Evolutionary conservation across 2,888 invertebrate genomes (phyloP).

Genomic region (Drosophila sordidapex): DNA sequence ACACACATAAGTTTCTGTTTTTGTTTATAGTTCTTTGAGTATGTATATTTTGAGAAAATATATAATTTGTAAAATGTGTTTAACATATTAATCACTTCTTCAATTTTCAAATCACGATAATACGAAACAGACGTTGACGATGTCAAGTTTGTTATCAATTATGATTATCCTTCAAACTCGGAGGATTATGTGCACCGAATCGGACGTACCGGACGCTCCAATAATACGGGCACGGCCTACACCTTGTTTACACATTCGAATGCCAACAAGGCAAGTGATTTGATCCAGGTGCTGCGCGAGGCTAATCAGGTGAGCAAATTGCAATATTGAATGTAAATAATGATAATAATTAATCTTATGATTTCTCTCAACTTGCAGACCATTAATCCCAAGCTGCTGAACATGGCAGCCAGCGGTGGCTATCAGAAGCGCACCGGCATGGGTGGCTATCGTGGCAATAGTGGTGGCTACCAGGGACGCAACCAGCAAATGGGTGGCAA

Average conservation of each 20-base stretch:
- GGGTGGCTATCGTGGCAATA: conserved; percentile 70
- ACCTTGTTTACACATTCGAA: conserved; percentile 97
- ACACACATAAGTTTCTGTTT: conserved; percentile 79
- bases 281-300: conserved; percentile 96
- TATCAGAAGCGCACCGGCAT: conserved; percentile 78
- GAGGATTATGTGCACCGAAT: conserved; percentile 98
- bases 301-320: conserved; percentile 91
- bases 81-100: conserved; percentile 71
- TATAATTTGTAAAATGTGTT: conserved; percentile 34
- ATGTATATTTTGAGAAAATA: conserved; percentile 42
- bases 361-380: conserved; percentile 84
- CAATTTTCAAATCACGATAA: conserved; percentile 71
- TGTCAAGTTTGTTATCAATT: conserved; percentile 99
- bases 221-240: conserved; percentile 97
- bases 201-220: conserved; percentile 97
- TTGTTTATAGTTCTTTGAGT: conserved; percentile 73
- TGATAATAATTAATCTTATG: not conserved
- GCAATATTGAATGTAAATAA: not conserved
- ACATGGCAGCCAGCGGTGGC: conserved; percentile 87
- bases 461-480: conserved; percentile 77
- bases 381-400: conserved; percentile 94
- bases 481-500: conserved; percentile 66
- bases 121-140: conserved; percentile 95
- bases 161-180: conserved; percentile 98
- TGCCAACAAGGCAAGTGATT: conserved; percentile 95